Percentiles rank a stretch among this genome's conserved stretches.
These are phyloP conservation scores for Tretioscincus oriximinensis DNA, from an alignment of 2,113 vertebrate species.

Conservation along the genomic window DNA sequence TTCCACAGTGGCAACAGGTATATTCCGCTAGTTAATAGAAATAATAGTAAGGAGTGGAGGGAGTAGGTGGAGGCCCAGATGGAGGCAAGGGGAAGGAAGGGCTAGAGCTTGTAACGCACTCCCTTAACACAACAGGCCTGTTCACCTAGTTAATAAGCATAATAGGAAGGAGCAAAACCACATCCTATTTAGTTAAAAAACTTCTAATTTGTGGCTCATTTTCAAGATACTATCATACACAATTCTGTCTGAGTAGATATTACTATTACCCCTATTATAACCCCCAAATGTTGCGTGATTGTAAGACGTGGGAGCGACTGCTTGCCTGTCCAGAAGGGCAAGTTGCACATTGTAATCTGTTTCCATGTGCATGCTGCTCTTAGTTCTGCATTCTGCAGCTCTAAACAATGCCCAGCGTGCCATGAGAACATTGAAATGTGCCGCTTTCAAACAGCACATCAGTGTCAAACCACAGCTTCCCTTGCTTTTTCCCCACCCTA, in stretches of 20 bases:
- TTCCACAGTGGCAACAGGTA: too few relatives aligned
- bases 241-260: neutral
- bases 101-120: too few relatives aligned
- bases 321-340: neutral
- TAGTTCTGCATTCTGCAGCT: neutral
- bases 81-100: too few relatives aligned
- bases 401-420: neutral
- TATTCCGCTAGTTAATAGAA: too few relatives aligned
- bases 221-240: neutral
- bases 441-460: neutral
- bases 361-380: neutral
- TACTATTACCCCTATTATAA: neutral
- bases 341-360: too few relatives aligned
- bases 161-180: constrained; percentile 47
- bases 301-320: neutral
- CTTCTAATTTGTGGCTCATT: neutral
- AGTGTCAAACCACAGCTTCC: constrained; percentile 16
- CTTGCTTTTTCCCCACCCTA: constrained; percentile 15
- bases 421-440: constrained; percentile 1
- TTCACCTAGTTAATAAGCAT: neutral
- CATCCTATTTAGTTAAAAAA: constrained; percentile 38
- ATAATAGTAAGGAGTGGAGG: too few relatives aligned
- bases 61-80: too few relatives aligned
- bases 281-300: neutral
- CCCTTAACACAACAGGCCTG: too few relatives aligned